Base-by-base conservation (phyloP, 2,888 invertebrate species). In the Andrena bicolor region DNA sequence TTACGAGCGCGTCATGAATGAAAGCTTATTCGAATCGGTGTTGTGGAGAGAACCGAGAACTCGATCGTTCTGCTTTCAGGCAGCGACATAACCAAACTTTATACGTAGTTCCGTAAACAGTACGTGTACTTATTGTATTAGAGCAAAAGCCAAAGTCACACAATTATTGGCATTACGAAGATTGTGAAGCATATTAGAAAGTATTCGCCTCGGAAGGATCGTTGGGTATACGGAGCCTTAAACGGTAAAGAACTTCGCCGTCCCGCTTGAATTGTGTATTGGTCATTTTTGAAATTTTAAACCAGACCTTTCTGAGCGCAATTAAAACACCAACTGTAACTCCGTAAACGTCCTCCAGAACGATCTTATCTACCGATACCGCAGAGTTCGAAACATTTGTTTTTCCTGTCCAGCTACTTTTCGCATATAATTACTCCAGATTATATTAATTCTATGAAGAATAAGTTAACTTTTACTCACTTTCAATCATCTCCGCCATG, bases 401-500 rank as follows among this genome's bases (percentile, higher is more conserved):
- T 83, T n/a, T n/a, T 70, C 61, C 26, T 64, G 56, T 66, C n/a
- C 53, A 30, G 6, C n/a, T 79, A 56, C n/a, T 77, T 82, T 78
- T 53, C 48, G 56, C 61, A 86, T 86, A 83, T 60, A 41, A 16
- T 53, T 41, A 68, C 51, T 35, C 81, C 88, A 85, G 79, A 77
- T 81, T 73, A 56, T 80, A 74, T 82, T 84, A 88, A 89, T 90
- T 90, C 86, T 76, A 77, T 71, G 83, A 89, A 90, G 87, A 92
- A 92, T 93, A 91, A 94, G 92, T 92, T 92, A 94, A 94, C 94
- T 92, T 94, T 94, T 95, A 96, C 96, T 96, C 95, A 96, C 96
- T 96, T 96, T 96, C 96, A 95, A 96, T 96, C 95, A 96, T 95
- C 95, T 96, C 96, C 96, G 97, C 97, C 97, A 97, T 97, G 95